phyloP scores from a whole-genome alignment of 1,140 invertebrate genomes.

The Brachionus calyciflorus region DNA sequence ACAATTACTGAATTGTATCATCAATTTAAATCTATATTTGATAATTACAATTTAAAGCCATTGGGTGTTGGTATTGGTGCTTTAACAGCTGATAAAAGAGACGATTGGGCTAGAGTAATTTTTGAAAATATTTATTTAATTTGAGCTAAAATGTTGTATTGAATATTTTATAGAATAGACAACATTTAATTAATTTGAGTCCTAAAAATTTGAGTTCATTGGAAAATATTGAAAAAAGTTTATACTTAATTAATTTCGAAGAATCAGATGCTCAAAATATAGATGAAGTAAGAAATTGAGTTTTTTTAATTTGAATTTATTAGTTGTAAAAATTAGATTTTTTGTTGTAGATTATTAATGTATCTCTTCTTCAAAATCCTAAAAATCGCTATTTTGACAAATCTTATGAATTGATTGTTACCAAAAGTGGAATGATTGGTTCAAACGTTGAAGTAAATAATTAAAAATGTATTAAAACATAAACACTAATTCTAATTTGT shows the following conservation, averaged over 20 bases:
- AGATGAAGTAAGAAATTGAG: constrained; percentile 51
- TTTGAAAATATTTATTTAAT: background rate
- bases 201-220: constrained; percentile 49
- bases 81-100: constrained; percentile 51
- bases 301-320: constrained; percentile 32
- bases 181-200: constrained; percentile 49
- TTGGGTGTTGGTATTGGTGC: constrained; percentile 50
- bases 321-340: too few species aligned
- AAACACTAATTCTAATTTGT: too few species aligned
- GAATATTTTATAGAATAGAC: constrained; percentile 49
- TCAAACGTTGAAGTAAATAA: constrained; percentile 59
- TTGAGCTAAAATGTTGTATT: too few species aligned
- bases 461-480: too few species aligned
- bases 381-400: constrained; percentile 65
- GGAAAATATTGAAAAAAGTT: constrained; percentile 52
- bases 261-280: constrained; percentile 52
- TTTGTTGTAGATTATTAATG: constrained; percentile 50
- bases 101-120: constrained; percentile 51
- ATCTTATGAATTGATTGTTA: constrained; percentile 60
- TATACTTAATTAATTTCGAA: constrained; percentile 54
- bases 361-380: constrained; percentile 59
- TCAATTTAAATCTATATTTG: constrained; percentile 50
- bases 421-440: constrained; percentile 61
- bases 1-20: constrained; percentile 50
- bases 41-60: constrained; percentile 48